phyloP scores from a whole-genome alignment of 2,113 vertebrate species.

The Bubalus kerabau region DNA sequence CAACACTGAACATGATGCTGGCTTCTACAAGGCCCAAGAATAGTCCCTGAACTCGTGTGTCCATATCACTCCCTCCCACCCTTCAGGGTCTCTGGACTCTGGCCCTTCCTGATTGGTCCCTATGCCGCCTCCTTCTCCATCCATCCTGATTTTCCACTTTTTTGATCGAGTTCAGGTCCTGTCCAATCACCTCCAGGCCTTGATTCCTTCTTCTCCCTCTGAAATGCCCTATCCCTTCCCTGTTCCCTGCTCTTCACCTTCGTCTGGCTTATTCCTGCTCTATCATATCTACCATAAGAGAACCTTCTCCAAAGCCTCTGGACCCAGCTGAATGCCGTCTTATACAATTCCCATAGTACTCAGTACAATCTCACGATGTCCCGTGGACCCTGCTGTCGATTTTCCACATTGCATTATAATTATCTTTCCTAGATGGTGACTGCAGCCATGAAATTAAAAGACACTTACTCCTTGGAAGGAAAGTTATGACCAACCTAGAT shows the following conservation, averaged over 20 bases:
- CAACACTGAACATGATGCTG: background rate
- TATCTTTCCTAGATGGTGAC: background rate
- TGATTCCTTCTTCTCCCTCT: background rate
- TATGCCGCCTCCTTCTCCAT: background rate
- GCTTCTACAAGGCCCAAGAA: background rate
- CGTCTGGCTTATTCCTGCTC: background rate
- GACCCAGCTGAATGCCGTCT: background rate
- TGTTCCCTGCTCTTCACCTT: background rate
- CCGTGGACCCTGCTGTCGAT: fast-evolving
- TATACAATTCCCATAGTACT: background rate
- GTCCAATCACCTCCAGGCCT: background rate
- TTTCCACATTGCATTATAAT: background rate
- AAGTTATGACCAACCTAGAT: no score
- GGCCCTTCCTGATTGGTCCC: background rate
- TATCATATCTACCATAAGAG: background rate
- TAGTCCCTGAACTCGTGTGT: background rate
- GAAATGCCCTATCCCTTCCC: background rate
- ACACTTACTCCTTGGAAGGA: no score
- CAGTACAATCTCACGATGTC: background rate
- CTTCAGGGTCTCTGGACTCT: background rate
- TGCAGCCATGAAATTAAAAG: no score
- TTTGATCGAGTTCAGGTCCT: background rate
- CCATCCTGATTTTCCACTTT: background rate
- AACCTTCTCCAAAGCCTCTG: background rate
- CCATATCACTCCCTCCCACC: background rate